Percentiles rank a stretch among this genome's conserved stretches.
Conservation (phyloP, 2,888 invertebrate species). For the Pardosa pseudoannulata region DNA sequence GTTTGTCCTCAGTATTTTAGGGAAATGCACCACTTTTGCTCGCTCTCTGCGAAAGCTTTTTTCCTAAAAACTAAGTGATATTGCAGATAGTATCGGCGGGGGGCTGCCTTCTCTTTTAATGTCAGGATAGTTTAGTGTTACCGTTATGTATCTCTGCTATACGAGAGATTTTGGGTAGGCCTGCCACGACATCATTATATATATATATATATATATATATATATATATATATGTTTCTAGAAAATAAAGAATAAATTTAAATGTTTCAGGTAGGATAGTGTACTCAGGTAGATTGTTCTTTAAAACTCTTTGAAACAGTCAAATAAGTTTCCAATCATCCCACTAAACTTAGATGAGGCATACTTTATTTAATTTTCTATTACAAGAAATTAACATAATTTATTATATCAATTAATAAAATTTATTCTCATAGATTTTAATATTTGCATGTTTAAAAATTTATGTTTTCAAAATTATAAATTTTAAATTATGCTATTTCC, state of each 20-base stretch:
- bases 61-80: conserved; percentile 66
- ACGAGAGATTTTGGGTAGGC: background rate
- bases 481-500: too few relatives aligned
- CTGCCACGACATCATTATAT: background rate
- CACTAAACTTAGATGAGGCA: too few relatives aligned
- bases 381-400: too few relatives aligned
- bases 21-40: conserved; percentile 59
- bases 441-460: too few relatives aligned
- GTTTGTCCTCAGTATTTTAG: conserved; percentile 67
- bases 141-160: conserved; percentile 26
- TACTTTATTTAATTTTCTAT: too few relatives aligned
- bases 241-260: background rate
- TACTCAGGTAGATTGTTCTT: background rate
- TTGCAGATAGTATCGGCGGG: conserved; percentile 59
- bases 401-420: too few relatives aligned
- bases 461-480: too few relatives aligned
- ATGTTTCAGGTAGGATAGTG: background rate
- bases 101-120: conserved; percentile 14
- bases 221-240: too few relatives aligned
- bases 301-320: too few relatives aligned
- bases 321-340: too few relatives aligned
- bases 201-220: too few relatives aligned
- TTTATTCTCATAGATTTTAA: too few relatives aligned
- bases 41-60: conserved; percentile 26
- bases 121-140: conserved; percentile 52